phyloP scores from a whole-genome alignment of 2,797 vertebrate species.

The Peromyscus eremicus region DNA sequence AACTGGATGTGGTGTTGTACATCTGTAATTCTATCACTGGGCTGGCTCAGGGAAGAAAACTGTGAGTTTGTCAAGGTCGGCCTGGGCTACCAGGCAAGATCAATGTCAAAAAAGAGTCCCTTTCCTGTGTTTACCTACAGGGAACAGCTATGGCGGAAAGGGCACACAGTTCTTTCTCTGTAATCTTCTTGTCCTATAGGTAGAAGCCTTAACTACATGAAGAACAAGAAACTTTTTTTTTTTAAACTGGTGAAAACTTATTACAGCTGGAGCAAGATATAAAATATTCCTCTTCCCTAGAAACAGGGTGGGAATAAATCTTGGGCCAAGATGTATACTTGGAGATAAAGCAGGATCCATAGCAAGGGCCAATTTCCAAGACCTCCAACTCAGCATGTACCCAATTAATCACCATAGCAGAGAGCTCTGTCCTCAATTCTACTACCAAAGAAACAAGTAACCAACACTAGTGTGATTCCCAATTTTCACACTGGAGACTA shows the following conservation, averaged over 20 bases:
- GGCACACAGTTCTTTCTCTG: too few species aligned
- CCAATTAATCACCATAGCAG: background rate
- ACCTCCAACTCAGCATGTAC: background rate
- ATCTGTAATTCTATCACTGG: background rate
- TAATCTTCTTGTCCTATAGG: background rate
- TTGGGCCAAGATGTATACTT: background rate
- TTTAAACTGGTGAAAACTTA: background rate
- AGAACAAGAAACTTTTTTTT: background rate
- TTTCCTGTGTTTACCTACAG: background rate
- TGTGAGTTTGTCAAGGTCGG: background rate
- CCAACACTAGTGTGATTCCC: background rate
- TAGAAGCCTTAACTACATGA: background rate
- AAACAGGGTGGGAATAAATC: background rate
- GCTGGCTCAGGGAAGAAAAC: background rate
- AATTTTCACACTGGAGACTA: background rate
- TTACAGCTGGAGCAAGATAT: background rate
- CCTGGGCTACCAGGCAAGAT: background rate
- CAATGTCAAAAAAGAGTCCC: background rate
- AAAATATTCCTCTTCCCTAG: background rate
- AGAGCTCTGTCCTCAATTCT: background rate
- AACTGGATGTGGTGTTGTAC: background rate
- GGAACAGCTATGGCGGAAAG: background rate
- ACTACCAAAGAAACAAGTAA: background rate
- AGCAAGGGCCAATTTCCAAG: background rate
- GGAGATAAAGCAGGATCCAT: background rate